These are phyloP conservation scores for Orchesella cincta DNA, from an alignment of 1,140 invertebrate species.

Conservation along the genomic window DNA sequence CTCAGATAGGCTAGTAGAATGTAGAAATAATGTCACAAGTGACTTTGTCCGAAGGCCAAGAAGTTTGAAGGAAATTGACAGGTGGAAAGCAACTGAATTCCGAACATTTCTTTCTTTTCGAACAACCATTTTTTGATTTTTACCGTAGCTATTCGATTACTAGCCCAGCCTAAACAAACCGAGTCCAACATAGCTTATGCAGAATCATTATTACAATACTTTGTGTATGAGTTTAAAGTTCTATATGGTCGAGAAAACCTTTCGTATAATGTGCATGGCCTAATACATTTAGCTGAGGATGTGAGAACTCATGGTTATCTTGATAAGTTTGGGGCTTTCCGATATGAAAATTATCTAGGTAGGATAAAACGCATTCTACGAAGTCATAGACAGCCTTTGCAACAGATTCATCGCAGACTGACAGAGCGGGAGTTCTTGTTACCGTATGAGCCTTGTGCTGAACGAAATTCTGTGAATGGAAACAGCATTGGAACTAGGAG, in stretches of 20 bases:
- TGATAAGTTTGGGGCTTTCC: constrained; percentile 55
- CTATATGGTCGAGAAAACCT: constrained; percentile 32
- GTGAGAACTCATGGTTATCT: constrained; percentile 55
- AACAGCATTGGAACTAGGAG: too few relatives aligned
- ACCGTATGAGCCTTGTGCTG: too few relatives aligned
- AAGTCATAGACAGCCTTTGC: constrained; percentile 47
- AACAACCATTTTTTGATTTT: too few relatives aligned
- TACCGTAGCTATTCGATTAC: too few relatives aligned
- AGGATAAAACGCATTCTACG: constrained; percentile 54
- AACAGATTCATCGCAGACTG: constrained; percentile 29
- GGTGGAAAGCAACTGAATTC: constrained; percentile 60
- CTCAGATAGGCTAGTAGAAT: too few relatives aligned
- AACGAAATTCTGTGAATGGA: too few relatives aligned
- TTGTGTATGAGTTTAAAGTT: neutral
- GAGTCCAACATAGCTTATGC: too few relatives aligned
- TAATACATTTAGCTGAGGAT: constrained; percentile 57
- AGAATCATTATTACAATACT: constrained; percentile 24
- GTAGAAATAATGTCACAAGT: too few relatives aligned
- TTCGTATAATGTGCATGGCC: constrained; percentile 44
- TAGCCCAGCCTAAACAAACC: too few relatives aligned
- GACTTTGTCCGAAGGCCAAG: constrained; percentile 56
- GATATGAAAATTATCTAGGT: constrained; percentile 59
- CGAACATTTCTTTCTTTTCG: too few relatives aligned
- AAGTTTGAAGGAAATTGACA: constrained; percentile 52
- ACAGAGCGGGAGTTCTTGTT: too few relatives aligned